Evolutionary conservation across 2,888 invertebrate genomes (phyloP).

Genomic region (Muschampia plurimacula): DNA sequence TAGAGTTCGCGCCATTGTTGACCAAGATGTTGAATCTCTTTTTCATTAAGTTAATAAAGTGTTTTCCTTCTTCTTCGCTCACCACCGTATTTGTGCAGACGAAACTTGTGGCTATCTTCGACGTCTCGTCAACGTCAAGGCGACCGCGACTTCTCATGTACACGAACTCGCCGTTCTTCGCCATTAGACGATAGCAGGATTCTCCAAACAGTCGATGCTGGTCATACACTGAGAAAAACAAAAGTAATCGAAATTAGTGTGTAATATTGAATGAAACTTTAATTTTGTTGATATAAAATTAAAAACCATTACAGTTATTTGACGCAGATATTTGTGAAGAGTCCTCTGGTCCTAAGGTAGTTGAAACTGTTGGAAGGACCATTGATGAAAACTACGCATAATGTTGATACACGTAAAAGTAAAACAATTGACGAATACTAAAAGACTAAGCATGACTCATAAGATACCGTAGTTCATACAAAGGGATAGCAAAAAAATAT

Average conservation of each 20-base stretch:
- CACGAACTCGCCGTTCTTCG: constrained; percentile 92
- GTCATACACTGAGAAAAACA: constrained; percentile 87
- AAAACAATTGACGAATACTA: too few relatives aligned
- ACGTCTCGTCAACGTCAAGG: constrained; percentile 90
- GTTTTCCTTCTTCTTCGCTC: constrained; percentile 89
- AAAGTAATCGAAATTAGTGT: neutral
- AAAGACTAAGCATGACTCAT: too few relatives aligned
- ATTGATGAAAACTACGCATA: too few relatives aligned
- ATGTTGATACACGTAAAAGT: too few relatives aligned
- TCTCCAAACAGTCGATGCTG: constrained; percentile 91
- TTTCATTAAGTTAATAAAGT: constrained; percentile 90
- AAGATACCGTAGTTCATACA: too few relatives aligned
- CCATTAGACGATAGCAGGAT: constrained; percentile 93
- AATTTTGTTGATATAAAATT: too few relatives aligned
- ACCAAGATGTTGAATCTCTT: constrained; percentile 87
- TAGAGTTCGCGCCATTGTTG: constrained; percentile 47
- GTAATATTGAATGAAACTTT: neutral
- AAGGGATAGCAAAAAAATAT: too few relatives aligned
- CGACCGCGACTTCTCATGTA: constrained; percentile 92
- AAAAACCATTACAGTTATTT: too few relatives aligned
- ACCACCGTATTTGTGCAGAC: constrained; percentile 93
- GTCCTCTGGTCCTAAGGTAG: too few relatives aligned
- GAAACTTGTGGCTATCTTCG: constrained; percentile 91
- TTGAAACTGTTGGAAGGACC: too few relatives aligned
- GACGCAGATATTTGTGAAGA: too few relatives aligned